Base-by-base conservation (phyloP, 2,888 invertebrate genomes). In the Leucoma salicis region DNA sequence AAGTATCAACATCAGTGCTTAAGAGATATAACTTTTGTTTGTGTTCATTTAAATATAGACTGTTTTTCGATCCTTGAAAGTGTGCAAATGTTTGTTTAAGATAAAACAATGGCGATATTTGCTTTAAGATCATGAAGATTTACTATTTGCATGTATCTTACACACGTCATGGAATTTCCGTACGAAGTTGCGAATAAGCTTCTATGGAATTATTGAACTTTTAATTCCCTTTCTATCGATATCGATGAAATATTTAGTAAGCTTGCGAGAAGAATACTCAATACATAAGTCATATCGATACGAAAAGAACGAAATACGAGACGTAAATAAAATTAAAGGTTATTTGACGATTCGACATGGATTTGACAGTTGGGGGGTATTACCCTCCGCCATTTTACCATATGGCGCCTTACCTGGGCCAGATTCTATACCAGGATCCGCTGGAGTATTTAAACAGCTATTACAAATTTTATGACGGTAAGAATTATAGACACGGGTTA, bases 21-120 rank as follows among this genome's bases (percentile, higher is more conserved):
- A 87, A 88, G 68, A 58, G 82, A 62, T 89, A 89, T 66, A 88
- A 81, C 62, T 89, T 76, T 66, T 88, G 89, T 64, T 77, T 89
- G 18, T 81, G 79, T 71, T 82, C 85, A 15, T 88, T 88, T 53
- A 89, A 88, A 54, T 89, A 85, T 56, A 82, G 75, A 78, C 70
- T 67, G 28, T 68, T 75, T 38, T 72, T 66, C 57, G 75, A 78
- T 50, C 70, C 67, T 27, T 70, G 71, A 70, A 60, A 46, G 33
- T 41, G 38, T 41, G 41, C 42, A 53, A 56, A 50, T 45, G 45
- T 57, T 59, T 45, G 55, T 35, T 35, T 39, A 47, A 56, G 60
- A 55, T 52, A 57, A 53, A 13, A 42, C 39, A 53, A 53, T 54
- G 43, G 39, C 27, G 18, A 6, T 54, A 39, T 59, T 56, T 50